Evolutionary conservation across 2,113 vertebrate genomes (phyloP).

Genomic region (Nansenia antarctica): DNA sequence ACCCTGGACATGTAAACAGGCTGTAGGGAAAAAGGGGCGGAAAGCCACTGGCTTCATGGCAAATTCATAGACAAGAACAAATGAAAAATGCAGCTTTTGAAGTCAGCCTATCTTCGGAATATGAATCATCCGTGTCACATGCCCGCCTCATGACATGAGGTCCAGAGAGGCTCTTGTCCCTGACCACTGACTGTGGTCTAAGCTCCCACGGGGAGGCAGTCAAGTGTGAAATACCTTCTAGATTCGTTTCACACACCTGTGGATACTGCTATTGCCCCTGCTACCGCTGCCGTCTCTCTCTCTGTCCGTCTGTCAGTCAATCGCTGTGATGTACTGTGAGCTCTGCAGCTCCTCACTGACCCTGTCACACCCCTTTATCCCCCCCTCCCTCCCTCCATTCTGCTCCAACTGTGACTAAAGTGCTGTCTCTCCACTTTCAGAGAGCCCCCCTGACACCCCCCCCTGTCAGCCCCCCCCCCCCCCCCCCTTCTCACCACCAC

Average conservation of each 20-base stretch:
- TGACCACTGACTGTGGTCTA: no score
- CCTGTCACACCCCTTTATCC: conserved; percentile 41
- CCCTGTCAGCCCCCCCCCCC: conserved; percentile 45
- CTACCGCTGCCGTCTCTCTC: conserved; percentile 41
- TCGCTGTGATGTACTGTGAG: conserved; percentile 43
- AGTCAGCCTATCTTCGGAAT: no score
- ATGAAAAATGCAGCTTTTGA: conserved; percentile 30
- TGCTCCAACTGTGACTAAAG: conserved; percentile 56
- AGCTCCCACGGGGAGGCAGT: no score
- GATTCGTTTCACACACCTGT: no score
- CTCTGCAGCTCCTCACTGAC: conserved; percentile 40
- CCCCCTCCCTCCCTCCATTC: conserved; percentile 25
- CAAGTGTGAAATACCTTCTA: no score
- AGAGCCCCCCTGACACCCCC: conserved; percentile 38
- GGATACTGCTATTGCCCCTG: conserved; percentile 3
- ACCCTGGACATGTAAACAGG: no score
- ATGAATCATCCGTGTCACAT: no score
- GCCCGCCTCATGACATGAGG: no score
- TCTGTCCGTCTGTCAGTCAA: conserved; percentile 53
- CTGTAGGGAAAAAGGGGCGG: no score
- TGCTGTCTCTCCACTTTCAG: conserved; percentile 62
- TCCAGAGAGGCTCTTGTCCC: no score
- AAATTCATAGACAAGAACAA: background rate
- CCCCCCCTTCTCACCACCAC: conserved; percentile 41
- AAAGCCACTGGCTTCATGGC: background rate